Conservation (phyloP, 1,140 invertebrate genomes). For the Anthonomus grandis region DNA sequence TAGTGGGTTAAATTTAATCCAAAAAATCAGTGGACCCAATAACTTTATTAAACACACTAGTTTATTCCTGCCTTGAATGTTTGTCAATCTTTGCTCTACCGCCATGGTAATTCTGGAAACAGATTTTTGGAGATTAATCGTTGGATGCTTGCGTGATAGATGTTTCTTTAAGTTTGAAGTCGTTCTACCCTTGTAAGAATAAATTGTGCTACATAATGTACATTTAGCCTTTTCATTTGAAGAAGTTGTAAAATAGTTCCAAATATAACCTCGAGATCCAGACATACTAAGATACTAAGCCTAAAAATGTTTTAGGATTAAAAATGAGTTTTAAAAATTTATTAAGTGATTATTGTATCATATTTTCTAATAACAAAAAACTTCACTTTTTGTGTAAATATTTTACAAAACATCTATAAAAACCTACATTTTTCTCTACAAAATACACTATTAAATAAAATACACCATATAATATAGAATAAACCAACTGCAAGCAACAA, state of each 20-base stretch:
- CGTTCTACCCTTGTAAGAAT: not conserved
- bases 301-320: not conserved
- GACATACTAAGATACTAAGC: not conserved
- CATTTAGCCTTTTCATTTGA: not conserved
- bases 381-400: no score
- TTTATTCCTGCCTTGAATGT: not conserved
- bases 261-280: not conserved
- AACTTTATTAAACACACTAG: no score
- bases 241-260: not conserved
- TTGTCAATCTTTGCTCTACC: not conserved
- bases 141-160: not conserved
- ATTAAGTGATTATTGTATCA: no score
- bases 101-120: not conserved
- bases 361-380: not conserved
- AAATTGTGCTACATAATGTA: not conserved
- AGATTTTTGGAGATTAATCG: not conserved
- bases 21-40: no score
- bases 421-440: not conserved
- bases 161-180: not conserved
- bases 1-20: no score
- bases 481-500: not conserved
- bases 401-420: not conserved
- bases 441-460: not conserved
- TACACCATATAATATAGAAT: not conserved
- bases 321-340: no score